Conservation (phyloP, 2,113 vertebrate genomes). For the Octodon degus region DNA sequence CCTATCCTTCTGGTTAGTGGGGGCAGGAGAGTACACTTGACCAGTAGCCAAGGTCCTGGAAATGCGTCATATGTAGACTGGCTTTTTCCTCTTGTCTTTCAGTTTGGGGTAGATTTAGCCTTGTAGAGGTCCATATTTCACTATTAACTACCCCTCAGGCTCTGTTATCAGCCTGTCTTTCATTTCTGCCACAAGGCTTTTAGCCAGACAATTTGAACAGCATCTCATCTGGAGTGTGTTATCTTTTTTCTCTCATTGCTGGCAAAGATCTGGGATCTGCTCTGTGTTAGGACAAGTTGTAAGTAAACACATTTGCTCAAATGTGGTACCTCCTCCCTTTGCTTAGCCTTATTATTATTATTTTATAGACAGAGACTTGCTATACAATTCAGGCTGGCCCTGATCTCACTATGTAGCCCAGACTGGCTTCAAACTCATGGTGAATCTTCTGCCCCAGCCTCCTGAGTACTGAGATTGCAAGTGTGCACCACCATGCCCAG, state of each 20-base stretch:
- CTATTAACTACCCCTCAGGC: conserved; percentile 47
- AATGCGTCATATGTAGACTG: neutral
- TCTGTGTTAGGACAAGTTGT: conserved; percentile 65
- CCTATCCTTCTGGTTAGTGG: neutral
- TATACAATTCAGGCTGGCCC: no score
- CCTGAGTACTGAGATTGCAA: neutral
- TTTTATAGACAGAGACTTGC: neutral
- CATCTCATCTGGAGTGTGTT: conserved; percentile 60
- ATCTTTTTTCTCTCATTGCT: conserved; percentile 35
- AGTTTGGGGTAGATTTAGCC: neutral
- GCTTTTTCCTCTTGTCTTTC: neutral
- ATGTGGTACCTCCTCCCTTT: neutral
- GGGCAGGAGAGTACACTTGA: conserved; percentile 11
- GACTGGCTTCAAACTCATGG: neutral
- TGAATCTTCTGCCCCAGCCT: neutral
- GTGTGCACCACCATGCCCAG: neutral
- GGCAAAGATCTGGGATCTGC: conserved; percentile 65
- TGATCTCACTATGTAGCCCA: neutral
- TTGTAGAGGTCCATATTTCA: neutral
- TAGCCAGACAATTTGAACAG: conserved; percentile 56
- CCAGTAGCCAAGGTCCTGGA: neutral
- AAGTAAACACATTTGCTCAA: conserved; percentile 63
- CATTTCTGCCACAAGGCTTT: conserved; percentile 41
- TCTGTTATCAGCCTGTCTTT: conserved; percentile 69
- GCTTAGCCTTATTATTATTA: neutral